Conservation (phyloP, 2,888 invertebrate species). For the Aporophyla nigra region DNA sequence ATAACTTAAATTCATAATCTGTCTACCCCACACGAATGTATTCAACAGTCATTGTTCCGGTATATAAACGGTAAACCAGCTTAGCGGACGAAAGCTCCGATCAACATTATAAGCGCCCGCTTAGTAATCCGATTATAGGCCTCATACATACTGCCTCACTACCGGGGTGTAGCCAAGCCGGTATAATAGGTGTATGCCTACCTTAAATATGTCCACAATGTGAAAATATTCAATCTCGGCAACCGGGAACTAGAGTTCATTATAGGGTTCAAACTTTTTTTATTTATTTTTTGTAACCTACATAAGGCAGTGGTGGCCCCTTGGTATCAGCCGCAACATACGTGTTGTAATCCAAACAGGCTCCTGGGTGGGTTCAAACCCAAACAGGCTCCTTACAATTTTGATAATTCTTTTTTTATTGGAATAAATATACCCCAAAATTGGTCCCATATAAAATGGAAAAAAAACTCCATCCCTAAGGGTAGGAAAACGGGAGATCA, state of each 20-base stretch:
- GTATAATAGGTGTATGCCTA: neutral
- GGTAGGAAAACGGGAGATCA: too few species aligned
- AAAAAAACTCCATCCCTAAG: too few species aligned
- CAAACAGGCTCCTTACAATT: too few species aligned
- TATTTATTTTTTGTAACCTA: too few species aligned
- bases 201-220: neutral
- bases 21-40: neutral
- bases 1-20: neutral
- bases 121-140: slow-evolving; percentile 40
- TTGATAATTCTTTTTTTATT: too few species aligned
- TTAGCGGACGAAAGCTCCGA: slow-evolving; percentile 31
- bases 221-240: neutral
- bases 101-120: slow-evolving; percentile 40
- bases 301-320: too few species aligned
- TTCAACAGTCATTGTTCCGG: slow-evolving; percentile 18
- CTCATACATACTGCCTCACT: slow-evolving; percentile 11
- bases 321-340: too few species aligned
- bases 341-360: too few species aligned
- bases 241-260: neutral
- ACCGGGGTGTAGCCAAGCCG: neutral
- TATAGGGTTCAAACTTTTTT: neutral
- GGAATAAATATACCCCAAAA: too few species aligned
- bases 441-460: too few species aligned
- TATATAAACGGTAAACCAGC: slow-evolving; percentile 20
- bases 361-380: too few species aligned